These are phyloP conservation scores for Rhineura floridana DNA, from an alignment of 2,113 vertebrate species.

Conservation along the genomic window DNA sequence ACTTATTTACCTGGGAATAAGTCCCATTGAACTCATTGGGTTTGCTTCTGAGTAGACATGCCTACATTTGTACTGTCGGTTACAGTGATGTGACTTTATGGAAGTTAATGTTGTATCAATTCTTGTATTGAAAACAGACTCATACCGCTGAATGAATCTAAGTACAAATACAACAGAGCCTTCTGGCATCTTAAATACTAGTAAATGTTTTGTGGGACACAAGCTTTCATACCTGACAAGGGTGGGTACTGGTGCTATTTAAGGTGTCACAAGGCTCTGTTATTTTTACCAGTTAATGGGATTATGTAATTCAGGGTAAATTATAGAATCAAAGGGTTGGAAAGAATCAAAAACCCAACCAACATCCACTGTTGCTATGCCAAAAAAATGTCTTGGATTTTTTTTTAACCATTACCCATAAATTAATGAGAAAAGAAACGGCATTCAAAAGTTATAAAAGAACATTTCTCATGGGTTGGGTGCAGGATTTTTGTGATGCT, in stretches of 20 bases:
- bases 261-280: no score
- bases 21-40: no score
- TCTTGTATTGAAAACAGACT: background rate
- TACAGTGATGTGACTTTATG: background rate
- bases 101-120: background rate
- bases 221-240: background rate
- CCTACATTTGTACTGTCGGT: no score
- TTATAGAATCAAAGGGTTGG: background rate
- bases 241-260: background rate
- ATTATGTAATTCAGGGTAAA: background rate
- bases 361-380: no score
- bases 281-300: background rate
- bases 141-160: background rate
- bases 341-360: background rate
- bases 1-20: no score
- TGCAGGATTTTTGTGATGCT: no score
- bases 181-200: background rate
- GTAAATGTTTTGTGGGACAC: background rate
- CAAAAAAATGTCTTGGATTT: no score
- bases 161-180: background rate
- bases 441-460: no score
- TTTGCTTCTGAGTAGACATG: no score
- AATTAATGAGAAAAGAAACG: no score
- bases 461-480: no score
- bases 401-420: no score